These are phyloP conservation scores for Helicoverpa assulta DNA, from an alignment of 2,888 invertebrate genomes.

Conservation along the genomic window DNA sequence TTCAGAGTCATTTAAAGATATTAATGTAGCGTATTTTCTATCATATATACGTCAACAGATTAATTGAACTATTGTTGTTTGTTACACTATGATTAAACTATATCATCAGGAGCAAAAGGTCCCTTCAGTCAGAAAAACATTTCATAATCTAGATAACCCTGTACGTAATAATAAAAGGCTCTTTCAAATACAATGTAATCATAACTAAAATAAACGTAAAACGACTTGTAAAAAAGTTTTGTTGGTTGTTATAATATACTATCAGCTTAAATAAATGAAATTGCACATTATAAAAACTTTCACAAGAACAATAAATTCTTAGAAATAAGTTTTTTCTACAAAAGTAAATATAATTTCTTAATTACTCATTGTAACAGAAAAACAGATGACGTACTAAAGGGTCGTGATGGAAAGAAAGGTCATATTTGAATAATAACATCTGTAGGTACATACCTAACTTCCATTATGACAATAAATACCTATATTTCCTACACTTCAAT, in stretches of 20 bases:
- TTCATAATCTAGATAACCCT: neutral
- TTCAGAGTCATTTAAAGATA: neutral
- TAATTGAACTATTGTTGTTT: constrained; percentile 35
- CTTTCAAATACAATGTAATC: no score
- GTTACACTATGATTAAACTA: constrained; percentile 24
- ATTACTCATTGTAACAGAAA: no score
- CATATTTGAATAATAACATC: neutral
- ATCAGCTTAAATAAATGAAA: no score
- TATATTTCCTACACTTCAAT: neutral
- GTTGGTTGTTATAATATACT: no score
- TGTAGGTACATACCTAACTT: neutral
- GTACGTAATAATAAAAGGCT: neutral
- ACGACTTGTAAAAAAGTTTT: no score
- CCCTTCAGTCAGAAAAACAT: constrained; percentile 6
- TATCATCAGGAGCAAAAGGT: constrained; percentile 27
- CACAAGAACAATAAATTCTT: no score
- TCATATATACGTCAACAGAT: constrained; percentile 23
- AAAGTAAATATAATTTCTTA: neutral
- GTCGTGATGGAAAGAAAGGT: neutral
- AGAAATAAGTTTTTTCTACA: neutral
- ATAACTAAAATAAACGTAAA: no score
- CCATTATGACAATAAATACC: neutral
- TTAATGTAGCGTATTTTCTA: neutral
- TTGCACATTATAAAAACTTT: no score
- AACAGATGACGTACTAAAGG: no score